These are phyloP conservation scores for Pristionchus exspectatus DNA, from an alignment of 2,888 invertebrate genomes.

Conservation along the genomic window DNA sequence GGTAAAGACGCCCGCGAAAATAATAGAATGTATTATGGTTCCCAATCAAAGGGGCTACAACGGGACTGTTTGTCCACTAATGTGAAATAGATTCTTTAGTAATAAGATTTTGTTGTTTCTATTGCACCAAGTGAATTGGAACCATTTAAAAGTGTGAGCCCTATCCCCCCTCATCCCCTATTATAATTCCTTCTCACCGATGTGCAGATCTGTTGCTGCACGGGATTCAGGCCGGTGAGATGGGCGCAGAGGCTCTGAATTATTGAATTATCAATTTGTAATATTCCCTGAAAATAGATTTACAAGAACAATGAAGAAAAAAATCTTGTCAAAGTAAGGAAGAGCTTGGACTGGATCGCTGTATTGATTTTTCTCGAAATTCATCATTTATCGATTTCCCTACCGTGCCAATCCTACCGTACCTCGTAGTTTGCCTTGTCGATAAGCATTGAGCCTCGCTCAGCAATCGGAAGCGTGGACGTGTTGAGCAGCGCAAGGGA, in stretches of 20 bases:
- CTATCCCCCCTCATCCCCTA: no score
- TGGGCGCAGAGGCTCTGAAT: constrained; percentile 62
- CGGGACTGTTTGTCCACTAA: no score
- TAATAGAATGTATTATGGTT: no score
- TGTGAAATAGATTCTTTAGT: no score
- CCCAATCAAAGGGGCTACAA: no score
- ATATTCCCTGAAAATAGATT: no score
- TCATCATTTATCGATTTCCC: not conserved
- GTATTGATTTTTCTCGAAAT: not conserved
- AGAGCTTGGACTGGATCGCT: not conserved
- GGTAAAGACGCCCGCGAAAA: no score
- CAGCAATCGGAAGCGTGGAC: not conserved
- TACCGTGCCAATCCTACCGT: not conserved
- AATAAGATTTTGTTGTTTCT: no score
- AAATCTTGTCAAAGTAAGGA: no score
- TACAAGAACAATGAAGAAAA: no score
- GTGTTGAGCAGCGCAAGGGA: constrained; percentile 54
- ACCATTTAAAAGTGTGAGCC: no score
- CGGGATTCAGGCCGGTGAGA: constrained; percentile 68
- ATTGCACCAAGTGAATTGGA: no score
- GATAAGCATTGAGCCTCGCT: not conserved
- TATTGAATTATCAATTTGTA: not conserved
- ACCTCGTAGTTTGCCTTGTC: constrained; percentile 28
- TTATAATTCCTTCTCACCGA: constrained; percentile 58
- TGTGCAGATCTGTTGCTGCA: constrained; percentile 65